A percentile compares a stretch with the other conserved stretches of the same genome.
Conservation (phyloP, 2,888 invertebrate genomes). For the Eupithecia inturbata region DNA sequence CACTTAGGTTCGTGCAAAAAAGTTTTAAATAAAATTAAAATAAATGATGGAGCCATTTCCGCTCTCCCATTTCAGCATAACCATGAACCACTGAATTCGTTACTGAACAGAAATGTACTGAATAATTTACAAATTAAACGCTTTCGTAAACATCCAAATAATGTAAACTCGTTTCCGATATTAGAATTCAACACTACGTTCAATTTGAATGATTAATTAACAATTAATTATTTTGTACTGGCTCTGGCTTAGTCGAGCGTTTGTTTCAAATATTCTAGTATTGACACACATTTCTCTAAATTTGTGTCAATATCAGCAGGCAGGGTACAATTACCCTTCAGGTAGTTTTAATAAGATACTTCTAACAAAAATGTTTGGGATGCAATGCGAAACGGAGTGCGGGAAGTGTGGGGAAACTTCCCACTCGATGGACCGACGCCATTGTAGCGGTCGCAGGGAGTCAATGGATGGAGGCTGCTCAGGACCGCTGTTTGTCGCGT, state of each 20-base stretch:
- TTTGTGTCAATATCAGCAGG: too few relatives aligned
- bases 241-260: not conserved
- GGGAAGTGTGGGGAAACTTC: too few relatives aligned
- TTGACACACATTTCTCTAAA: not conserved
- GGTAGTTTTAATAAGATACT: not conserved
- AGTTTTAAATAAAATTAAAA: too few relatives aligned
- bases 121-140: conserved; percentile 25
- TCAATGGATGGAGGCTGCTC: too few relatives aligned
- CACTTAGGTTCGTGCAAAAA: too few relatives aligned
- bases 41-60: not conserved
- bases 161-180: conserved; percentile 13
- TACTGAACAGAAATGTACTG: conserved; percentile 16
- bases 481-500: too few relatives aligned
- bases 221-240: conserved; percentile 6
- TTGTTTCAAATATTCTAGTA: not conserved
- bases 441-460: too few relatives aligned
- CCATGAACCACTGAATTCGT: conserved; percentile 18
- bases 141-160: conserved; percentile 18
- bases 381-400: not conserved
- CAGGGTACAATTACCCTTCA: too few relatives aligned
- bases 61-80: too few relatives aligned
- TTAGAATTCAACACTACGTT: conserved; percentile 15
- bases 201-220: conserved; percentile 12
- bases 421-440: too few relatives aligned
- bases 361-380: not conserved